phyloP scores from a whole-genome alignment of 1,140 invertebrate genomes.

The Holotrichia oblita region DNA sequence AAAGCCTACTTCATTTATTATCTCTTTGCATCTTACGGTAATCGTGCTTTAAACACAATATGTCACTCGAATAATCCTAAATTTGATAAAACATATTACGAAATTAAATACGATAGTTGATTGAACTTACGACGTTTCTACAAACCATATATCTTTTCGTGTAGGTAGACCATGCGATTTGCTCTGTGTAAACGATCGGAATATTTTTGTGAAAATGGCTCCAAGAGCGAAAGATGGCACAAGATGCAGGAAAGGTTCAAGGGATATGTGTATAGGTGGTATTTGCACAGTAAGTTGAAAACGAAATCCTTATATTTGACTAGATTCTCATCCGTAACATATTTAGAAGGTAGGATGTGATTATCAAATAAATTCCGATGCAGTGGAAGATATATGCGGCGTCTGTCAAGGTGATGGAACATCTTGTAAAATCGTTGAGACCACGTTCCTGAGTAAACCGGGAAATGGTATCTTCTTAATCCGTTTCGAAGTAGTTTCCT shows the following conservation, averaged over 20 bases:
- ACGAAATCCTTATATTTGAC: background rate
- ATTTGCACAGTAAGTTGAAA: constrained; percentile 64
- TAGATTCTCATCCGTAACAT: constrained; percentile 15
- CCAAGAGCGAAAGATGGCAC: constrained; percentile 66
- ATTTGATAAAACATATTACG: too few species aligned
- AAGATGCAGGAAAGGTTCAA: constrained; percentile 67
- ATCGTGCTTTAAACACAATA: too few species aligned
- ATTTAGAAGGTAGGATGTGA: constrained; percentile 73
- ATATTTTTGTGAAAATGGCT: constrained; percentile 60
- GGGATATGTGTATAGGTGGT: constrained; percentile 68
- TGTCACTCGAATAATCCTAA: too few species aligned
- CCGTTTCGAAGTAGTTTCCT: background rate
- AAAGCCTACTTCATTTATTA: too few species aligned
- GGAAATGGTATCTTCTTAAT: constrained; percentile 48
- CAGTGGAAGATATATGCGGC: constrained; percentile 74
- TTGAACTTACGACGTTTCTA: background rate
- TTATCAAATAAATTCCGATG: constrained; percentile 70
- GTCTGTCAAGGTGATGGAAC: constrained; percentile 76
- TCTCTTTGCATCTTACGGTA: too few species aligned
- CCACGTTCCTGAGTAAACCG: constrained; percentile 54
- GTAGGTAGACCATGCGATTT: constrained; percentile 64
- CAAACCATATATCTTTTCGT: background rate
- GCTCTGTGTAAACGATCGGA: constrained; percentile 66
- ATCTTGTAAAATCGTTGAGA: constrained; percentile 65
- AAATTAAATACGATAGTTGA: too few species aligned